A percentile compares a stretch with the other conserved stretches of the same genome.
phyloP scores from a whole-genome alignment of 2,888 invertebrate genomes.

The Andricus curvator region DNA sequence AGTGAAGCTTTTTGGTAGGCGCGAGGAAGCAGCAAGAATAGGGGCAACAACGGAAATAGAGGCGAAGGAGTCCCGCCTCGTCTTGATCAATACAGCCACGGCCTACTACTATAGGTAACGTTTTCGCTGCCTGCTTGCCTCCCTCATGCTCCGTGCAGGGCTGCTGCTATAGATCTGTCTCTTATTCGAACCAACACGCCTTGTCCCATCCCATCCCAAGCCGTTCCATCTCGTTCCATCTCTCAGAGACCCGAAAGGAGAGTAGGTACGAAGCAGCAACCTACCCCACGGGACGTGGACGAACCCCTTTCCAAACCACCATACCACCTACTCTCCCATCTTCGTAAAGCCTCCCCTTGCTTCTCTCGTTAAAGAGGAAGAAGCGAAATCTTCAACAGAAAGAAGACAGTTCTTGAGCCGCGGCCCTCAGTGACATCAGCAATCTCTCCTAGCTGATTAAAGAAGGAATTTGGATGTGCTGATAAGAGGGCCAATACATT shows the following conservation, averaged over 20 bases:
- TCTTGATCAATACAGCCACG: slow-evolving; percentile 78
- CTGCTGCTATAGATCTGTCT: slow-evolving; percentile 73
- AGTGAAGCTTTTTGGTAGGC: slow-evolving; percentile 68
- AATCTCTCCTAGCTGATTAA: slow-evolving; percentile 32
- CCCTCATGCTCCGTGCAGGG: slow-evolving; percentile 56
- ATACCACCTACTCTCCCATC: slow-evolving; percentile 42
- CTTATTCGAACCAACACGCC: slow-evolving; percentile 75
- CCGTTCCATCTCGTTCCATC: slow-evolving; percentile 65
- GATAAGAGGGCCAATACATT: not conserved
- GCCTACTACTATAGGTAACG: slow-evolving; percentile 75
- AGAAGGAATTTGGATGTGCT: not conserved
- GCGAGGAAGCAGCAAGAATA: slow-evolving; percentile 71
- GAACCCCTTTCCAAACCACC: slow-evolving; percentile 55
- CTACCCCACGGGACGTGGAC: slow-evolving; percentile 71
- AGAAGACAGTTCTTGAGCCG: not conserved
- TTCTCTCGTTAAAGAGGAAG: slow-evolving; percentile 65
- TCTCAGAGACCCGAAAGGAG: slow-evolving; percentile 63
- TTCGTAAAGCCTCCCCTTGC: slow-evolving; percentile 40
- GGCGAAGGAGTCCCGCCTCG: slow-evolving; percentile 76
- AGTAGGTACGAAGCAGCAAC: slow-evolving; percentile 66
- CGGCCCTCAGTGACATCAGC: slow-evolving; percentile 40
- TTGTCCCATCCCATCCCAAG: slow-evolving; percentile 62
- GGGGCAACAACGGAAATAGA: slow-evolving; percentile 77
- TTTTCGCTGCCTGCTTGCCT: slow-evolving; percentile 69
- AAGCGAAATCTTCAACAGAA: not conserved